Evolutionary conservation across 2,888 invertebrate genomes (phyloP).

Genomic region (Drosophila acutilabella): DNA sequence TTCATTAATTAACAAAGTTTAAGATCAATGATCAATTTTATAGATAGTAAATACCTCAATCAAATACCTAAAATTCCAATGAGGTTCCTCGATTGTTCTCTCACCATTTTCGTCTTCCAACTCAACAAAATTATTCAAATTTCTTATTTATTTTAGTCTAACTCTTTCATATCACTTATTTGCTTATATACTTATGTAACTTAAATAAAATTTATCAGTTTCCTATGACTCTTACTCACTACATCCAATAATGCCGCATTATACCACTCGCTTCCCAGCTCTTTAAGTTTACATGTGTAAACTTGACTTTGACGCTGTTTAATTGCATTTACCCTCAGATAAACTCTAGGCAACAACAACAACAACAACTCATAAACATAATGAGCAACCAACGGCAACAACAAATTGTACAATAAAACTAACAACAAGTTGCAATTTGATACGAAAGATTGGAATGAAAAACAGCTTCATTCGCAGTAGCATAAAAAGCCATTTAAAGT

Average conservation of each 20-base stretch:
- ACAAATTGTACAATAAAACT: conserved; percentile 22
- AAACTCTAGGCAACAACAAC: conserved; percentile 11
- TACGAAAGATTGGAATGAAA: conserved; percentile 52
- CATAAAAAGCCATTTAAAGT: conserved; percentile 81
- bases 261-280: not conserved
- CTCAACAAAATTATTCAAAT: no score
- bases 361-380: conserved; percentile 31
- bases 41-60: no score
- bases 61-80: no score
- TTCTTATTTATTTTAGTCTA: no score
- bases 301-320: conserved; percentile 50
- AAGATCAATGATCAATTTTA: no score
- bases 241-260: not conserved
- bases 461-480: conserved; percentile 80
- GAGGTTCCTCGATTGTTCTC: no score
- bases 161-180: no score
- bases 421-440: conserved; percentile 41
- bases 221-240: not conserved
- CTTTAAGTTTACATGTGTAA: conserved; percentile 17
- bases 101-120: no score
- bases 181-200: no score
- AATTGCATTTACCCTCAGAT: conserved; percentile 35
- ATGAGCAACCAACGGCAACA: conserved; percentile 34
- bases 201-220: not conserved
- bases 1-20: no score